These are phyloP conservation scores for Eunapius fragilis DNA, from an alignment of 37 sponge, comb jelly and placozoan genomes.

Conservation along the genomic window DNA sequence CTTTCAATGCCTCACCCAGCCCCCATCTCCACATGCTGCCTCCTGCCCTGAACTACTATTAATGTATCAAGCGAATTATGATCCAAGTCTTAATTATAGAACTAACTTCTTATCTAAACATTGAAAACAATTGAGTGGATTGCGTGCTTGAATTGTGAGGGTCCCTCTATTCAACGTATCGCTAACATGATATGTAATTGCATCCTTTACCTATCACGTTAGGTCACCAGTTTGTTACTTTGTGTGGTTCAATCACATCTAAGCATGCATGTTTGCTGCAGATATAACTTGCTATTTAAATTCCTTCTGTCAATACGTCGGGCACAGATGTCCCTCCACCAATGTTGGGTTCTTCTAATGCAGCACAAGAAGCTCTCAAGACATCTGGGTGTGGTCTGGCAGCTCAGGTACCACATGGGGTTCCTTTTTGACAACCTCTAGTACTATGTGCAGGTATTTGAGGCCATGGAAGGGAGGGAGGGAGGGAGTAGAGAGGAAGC, in stretches of 20 bases:
- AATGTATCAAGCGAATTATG: too few relatives aligned
- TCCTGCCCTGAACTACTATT: too few relatives aligned
- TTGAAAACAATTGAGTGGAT: too few relatives aligned
- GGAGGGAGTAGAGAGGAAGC: too few relatives aligned
- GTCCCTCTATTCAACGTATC: too few relatives aligned
- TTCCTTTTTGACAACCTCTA: conserved; percentile 93
- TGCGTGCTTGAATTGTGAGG: too few relatives aligned
- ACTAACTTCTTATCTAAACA: too few relatives aligned
- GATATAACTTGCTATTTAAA: conserved; percentile 86
- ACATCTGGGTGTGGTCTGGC: conserved; percentile 55
- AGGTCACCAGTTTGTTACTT: background rate
- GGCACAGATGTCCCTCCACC: conserved; percentile 79
- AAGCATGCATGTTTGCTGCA: conserved; percentile 17
- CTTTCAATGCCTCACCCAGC: too few relatives aligned
- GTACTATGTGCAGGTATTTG: conserved; percentile 98
- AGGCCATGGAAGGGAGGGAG: too few relatives aligned
- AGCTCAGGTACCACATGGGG: conserved; percentile 88
- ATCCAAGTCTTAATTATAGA: too few relatives aligned
- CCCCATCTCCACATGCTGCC: too few relatives aligned
- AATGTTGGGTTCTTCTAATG: conserved; percentile 84
- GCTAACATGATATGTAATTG: too few relatives aligned
- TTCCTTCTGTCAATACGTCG: conserved; percentile 76
- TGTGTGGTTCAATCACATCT: background rate
- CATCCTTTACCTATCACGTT: background rate
- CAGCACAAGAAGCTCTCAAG: conserved; percentile 8